Base-by-base conservation (phyloP, 2,888 invertebrate species). In the Xanthorhoe spadicearia region DNA sequence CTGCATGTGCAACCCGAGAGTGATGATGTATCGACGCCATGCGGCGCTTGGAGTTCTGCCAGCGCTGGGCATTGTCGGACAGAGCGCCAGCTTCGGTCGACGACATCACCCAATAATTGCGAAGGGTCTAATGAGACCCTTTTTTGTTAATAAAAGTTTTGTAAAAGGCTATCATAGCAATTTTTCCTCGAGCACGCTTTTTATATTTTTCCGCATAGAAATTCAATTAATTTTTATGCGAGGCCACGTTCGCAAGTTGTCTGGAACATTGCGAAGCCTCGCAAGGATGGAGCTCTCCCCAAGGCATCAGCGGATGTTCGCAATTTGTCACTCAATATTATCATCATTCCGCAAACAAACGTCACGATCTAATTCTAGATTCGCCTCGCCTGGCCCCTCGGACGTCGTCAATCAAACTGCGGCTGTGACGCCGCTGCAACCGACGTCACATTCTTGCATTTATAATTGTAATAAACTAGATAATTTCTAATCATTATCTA, bases 21-120 rank as follows among this genome's bases (percentile, higher is more conserved):
- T 81, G 81, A 58, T 68, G 74, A 79, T 76, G 78, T 78, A 80
- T 79, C 75, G 78, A 79, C 78, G 82, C 74, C 79, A 76, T 79
- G 79, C 79, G 84, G 85, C 83, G 85, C 82, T 86, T 90, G 90
- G 90, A 88, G 75, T 62, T 60, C 19, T 83, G 90, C 90, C 91
- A 90, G 85, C 67, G 43, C 53, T 83, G 77, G 73, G 73, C 77
- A 78, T 77, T 80, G 83, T 83, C 81, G 82, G 83, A 82, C 81
- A 77, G 76, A 81, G 77, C 81, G 77, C 81, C 79, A 75, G 71
- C 19, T 23, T 35, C 84, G 82, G 86, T 86, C 83, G 87, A 77
- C 83, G 83, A 84, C 85, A 80, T 80, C 68, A 50, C 38, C 48
- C 46, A 32, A 55, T 43, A 19, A 64, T 49, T 46, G 56, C 51